A percentile compares a stretch with the other conserved stretches of the same genome.
phyloP scores from a whole-genome alignment of 2,888 invertebrate species.

The Megalurothrips usitatus region DNA sequence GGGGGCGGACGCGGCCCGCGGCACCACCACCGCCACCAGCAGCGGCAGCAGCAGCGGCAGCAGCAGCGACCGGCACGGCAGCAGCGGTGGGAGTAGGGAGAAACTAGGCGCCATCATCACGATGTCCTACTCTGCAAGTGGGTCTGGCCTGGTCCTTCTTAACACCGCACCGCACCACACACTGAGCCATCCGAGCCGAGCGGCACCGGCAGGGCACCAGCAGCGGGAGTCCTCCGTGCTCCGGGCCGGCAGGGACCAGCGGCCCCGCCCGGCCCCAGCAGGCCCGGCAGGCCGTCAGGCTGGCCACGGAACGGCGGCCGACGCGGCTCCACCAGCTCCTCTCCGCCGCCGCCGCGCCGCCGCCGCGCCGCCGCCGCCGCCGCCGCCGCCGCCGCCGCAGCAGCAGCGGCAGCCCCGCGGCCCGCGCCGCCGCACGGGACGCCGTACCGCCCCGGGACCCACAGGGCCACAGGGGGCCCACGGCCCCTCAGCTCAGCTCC shows the following conservation, averaged over 20 bases:
- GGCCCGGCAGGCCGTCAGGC: background rate
- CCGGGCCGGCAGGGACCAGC: background rate
- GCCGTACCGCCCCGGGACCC: too few species aligned
- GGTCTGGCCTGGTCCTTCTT: background rate
- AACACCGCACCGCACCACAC: slow-evolving; percentile 7
- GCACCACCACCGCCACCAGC: background rate
- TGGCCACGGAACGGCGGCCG: background rate
- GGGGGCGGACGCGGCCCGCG: slow-evolving; percentile 31
- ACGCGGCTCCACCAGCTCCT: too few species aligned
- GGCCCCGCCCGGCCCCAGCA: background rate
- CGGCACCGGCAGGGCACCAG: background rate
- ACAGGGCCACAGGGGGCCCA: too few species aligned
- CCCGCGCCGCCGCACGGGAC: too few species aligned
- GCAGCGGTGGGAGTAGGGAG: background rate
- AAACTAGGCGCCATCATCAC: slow-evolving; percentile 8
- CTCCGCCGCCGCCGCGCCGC: background rate
- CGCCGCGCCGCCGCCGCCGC: too few species aligned
- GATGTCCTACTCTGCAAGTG: slow-evolving; percentile 22
- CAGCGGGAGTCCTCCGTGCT: background rate
- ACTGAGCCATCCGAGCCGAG: background rate
- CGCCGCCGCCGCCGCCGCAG: background rate
- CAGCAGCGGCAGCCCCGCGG: too few species aligned
- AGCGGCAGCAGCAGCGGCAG: background rate
- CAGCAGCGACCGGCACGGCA: background rate
- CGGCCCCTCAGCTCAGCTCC: too few species aligned